Percentiles rank a stretch among this genome's conserved stretches.
Conservation (phyloP, 2,797 vertebrate genomes). For the Oceanodroma leucorhoa region DNA sequence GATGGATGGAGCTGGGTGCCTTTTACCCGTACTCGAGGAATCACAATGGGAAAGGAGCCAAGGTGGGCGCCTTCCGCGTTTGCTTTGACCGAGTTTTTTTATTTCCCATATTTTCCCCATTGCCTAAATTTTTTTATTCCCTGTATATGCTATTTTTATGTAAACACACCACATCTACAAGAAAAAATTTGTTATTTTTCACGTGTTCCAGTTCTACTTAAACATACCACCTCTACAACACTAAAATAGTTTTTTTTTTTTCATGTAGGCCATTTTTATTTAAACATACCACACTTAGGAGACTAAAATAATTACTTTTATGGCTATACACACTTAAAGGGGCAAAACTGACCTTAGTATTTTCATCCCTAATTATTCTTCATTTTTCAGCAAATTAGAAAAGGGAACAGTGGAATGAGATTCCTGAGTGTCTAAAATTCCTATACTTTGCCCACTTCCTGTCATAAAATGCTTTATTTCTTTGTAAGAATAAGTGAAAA, state of each 20-base stretch:
- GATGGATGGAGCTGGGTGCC: slow-evolving; percentile 92
- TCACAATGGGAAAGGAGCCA: slow-evolving; percentile 80
- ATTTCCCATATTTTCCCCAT: not conserved
- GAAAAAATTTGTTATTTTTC: not conserved
- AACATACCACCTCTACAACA: not conserved
- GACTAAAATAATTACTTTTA: not conserved
- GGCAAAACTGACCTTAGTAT: not conserved
- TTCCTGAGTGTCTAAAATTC: not conserved
- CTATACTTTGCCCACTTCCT: not conserved
- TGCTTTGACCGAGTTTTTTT: not conserved
- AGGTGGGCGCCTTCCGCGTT: slow-evolving; percentile 50
- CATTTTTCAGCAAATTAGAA: not conserved
- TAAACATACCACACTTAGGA: too few relatives aligned
- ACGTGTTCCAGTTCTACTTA: not conserved
- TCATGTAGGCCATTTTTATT: not conserved
- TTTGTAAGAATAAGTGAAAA: not conserved
- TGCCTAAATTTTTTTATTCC: not conserved
- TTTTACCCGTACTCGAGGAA: slow-evolving; percentile 92
- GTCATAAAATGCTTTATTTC: not conserved
- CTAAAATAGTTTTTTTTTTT: not conserved
- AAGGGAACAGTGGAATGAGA: not conserved
- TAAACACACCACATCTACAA: too few relatives aligned
- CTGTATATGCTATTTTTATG: not conserved
- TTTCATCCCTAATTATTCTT: not conserved
- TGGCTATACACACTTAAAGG: not conserved